Evolutionary conservation across 2,113 vertebrate species (phyloP), one percentile per base, ranked within the genome.

Genomic region (Sakesphorus luctuosus): DNA sequence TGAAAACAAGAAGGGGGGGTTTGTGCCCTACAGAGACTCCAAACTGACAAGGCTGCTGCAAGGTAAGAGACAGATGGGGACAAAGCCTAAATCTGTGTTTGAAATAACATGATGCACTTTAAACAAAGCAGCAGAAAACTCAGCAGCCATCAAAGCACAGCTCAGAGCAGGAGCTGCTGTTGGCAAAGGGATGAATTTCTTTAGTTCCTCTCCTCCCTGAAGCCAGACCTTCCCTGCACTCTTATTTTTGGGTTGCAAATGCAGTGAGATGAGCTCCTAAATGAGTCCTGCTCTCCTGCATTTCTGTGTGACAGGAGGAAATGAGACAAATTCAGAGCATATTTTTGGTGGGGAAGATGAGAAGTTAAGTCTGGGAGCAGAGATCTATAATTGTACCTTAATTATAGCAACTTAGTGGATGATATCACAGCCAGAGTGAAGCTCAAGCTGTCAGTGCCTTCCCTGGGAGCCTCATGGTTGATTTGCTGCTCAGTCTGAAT

Each of bases 1-100:
- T 66, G 99, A 99, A 72, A 98, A 97, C 44, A 99, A 99, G 94
- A 99, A 99, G 90, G 98, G 98, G 20, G 95, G 96, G 3, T 99
- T 99, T 98, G 99, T 99, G 50, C 99, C 99, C n/a, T 99, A 99
- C 97, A 98, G 99, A 97, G 99, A 99, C 97, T 99, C 99, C 4
- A 99, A 99, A 79, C 90, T 99, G 77, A 99, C 99, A 2, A 98
- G 99, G 8, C 97, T 99, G 68, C 98, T 99, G 56, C 99, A 99
- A 98, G 99, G 99, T 99, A 96, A 97, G 98, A 47, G 31, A 35
- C 44, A 25, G 61, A 35, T 4, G 25, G 15, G 19, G 33, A 2
- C 35, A 55, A 77, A 63, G 18, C 52, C 35, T 59, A 2, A 74
- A 71, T 8, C 35, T 61, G 2, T 49, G 24, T 18, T 55, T 67